These are phyloP conservation scores for Furcifer pardalis DNA, from an alignment of 2,797 vertebrate species.

Conservation along the genomic window DNA sequence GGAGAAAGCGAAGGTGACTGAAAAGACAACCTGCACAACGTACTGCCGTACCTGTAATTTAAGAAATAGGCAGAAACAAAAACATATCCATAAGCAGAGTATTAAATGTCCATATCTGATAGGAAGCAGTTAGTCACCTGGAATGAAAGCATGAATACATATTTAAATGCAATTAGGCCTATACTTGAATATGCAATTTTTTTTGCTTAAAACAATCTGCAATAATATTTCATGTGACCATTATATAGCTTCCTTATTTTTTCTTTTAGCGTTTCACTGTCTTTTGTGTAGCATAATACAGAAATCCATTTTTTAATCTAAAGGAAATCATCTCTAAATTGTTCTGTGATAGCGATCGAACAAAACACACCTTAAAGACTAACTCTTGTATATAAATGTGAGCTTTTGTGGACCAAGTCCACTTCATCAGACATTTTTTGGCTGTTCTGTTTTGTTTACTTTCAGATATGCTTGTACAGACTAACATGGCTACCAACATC, in stretches of 20 bases:
- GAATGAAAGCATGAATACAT: too few species aligned
- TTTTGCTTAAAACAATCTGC: background rate
- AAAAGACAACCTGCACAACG: slow-evolving; percentile 96
- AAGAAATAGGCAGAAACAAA: slow-evolving; percentile 36
- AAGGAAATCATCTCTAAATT: background rate
- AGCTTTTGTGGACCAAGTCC: too few species aligned
- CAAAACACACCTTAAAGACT: too few species aligned
- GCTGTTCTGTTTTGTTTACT: too few species aligned
- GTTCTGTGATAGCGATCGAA: background rate
- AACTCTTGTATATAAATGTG: too few species aligned
- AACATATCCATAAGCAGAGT: background rate
- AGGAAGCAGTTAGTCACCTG: background rate
- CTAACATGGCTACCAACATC: too few species aligned
- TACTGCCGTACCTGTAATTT: slow-evolving; percentile 91
- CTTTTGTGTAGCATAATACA: background rate
- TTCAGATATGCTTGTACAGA: too few species aligned
- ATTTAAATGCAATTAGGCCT: background rate
- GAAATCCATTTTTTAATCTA: background rate
- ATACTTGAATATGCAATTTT: background rate
- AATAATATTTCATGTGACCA: background rate
- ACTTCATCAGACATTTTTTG: too few species aligned
- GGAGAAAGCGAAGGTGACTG: slow-evolving; percentile 96
- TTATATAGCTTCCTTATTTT: background rate
- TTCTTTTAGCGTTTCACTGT: background rate
- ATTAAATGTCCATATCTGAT: background rate